Percentiles rank a stretch among this genome's conserved stretches.
Evolutionary conservation across 2,888 invertebrate species (phyloP).

Genomic region (Leucania comma): DNA sequence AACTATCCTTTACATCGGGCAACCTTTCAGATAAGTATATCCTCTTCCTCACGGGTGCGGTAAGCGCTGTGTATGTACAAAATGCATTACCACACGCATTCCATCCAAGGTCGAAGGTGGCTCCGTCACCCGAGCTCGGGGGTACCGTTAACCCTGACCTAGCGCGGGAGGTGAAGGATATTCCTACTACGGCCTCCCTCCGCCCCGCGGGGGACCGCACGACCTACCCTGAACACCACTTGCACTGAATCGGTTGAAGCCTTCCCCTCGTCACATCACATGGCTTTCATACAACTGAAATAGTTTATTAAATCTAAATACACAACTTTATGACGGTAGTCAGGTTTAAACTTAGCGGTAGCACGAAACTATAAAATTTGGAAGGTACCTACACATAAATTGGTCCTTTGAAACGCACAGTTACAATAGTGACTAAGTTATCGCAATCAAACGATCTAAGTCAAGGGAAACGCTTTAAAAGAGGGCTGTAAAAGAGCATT

Average conservation of each 20-base stretch:
- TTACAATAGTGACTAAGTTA: constrained; percentile 39
- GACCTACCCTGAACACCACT: constrained; percentile 85
- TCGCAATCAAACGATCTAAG: constrained; percentile 45
- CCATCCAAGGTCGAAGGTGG: constrained; percentile 88
- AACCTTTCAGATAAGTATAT: background rate
- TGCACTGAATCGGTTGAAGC: constrained; percentile 83
- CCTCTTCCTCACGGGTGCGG: background rate
- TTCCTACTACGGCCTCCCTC: constrained; percentile 86
- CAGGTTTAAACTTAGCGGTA: constrained; percentile 27
- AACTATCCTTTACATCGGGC: background rate
- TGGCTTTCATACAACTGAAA: constrained; percentile 67
- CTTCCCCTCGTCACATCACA: constrained; percentile 83
- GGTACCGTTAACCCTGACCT: constrained; percentile 90
- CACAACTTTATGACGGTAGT: constrained; percentile 31
- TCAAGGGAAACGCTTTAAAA: constrained; percentile 27
- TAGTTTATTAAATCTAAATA: constrained; percentile 47
- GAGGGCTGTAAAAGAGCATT: constrained; percentile 22
- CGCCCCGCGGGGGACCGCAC: constrained; percentile 79
- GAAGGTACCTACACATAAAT: constrained; percentile 31
- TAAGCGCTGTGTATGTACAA: constrained; percentile 33
- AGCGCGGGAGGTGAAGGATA: constrained; percentile 89
- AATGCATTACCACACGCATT: constrained; percentile 79
- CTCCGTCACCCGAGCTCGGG: constrained; percentile 86
- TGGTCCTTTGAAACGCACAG: constrained; percentile 23
- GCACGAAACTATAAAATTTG: constrained; percentile 43